phyloP scores from a whole-genome alignment of 92 coral and sea anemone species.

The Galaxea fascicularis region DNA sequence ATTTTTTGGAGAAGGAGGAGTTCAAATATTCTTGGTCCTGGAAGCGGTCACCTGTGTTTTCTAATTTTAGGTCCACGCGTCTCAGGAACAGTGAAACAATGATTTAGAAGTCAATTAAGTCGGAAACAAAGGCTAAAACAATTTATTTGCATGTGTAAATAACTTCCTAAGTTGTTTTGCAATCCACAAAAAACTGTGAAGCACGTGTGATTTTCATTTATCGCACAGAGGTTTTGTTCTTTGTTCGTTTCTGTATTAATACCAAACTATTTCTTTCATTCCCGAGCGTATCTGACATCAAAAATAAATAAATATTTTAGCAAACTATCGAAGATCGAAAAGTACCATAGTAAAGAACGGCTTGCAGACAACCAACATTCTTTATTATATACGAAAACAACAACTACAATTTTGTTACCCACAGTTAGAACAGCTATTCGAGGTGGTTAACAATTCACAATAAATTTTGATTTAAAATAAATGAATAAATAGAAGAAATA shows the following conservation, averaged over 20 bases:
- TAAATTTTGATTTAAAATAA: too few species aligned
- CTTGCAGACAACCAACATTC: too few species aligned
- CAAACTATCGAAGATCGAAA: too few species aligned
- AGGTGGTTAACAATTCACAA: too few species aligned
- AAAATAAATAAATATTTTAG: neutral
- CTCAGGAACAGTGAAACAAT: neutral
- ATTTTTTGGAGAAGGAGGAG: too few species aligned
- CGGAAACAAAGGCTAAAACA: neutral
- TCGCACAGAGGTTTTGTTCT: neutral
- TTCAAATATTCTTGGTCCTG: too few species aligned
- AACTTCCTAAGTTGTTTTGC: neutral
- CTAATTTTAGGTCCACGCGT: conserved; percentile 2
- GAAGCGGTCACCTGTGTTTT: neutral
- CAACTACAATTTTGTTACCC: too few species aligned
- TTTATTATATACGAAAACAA: too few species aligned
- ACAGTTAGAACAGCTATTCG: too few species aligned
- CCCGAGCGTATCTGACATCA: neutral
- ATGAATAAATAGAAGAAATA: too few species aligned
- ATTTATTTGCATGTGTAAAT: conserved; percentile 5
- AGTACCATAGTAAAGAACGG: too few species aligned
- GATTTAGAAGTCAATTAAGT: conserved; percentile 19
- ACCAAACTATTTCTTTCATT: neutral
- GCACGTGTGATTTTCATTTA: conserved; percentile 20
- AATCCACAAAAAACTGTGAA: neutral
- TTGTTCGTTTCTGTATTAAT: conserved; percentile 14